A percentile compares a stretch with the other conserved stretches of the same genome.
Conservation (phyloP, 2,888 invertebrate genomes). For the Ochropleura plecta region DNA sequence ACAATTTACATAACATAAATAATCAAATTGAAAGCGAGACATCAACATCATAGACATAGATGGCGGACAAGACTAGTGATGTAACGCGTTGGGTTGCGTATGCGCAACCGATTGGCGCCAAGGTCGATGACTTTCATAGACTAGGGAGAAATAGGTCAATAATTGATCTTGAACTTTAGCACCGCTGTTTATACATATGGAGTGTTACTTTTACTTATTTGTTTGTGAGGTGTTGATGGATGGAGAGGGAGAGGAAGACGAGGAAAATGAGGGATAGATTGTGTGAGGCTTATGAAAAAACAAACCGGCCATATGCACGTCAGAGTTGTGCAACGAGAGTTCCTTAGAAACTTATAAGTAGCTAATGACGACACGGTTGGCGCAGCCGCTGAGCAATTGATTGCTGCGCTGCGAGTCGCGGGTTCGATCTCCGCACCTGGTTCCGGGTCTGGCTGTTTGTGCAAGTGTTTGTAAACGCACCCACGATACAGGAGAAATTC, state of each 20-base stretch:
- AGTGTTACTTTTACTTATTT: neutral
- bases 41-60: constrained; percentile 3
- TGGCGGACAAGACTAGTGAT: constrained; percentile 16
- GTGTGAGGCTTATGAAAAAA: neutral
- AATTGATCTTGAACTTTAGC: constrained; percentile 56
- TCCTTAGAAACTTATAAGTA: too few species aligned
- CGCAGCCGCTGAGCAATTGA: too few species aligned
- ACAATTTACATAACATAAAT: constrained; percentile 12
- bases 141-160: constrained; percentile 25
- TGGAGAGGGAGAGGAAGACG: neutral
- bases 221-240: neutral
- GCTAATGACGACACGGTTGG: too few species aligned
- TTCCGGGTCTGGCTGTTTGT: too few species aligned
- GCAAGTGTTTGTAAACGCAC: too few species aligned
- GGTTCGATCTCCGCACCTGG: too few species aligned
- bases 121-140: constrained; percentile 63
- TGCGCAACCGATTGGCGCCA: constrained; percentile 38
- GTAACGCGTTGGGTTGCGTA: constrained; percentile 43
- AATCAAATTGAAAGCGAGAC: constrained; percentile 36
- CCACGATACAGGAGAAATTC: too few species aligned
- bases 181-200: neutral
- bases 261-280: neutral
- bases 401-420: too few species aligned
- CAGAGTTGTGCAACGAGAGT: too few species aligned
- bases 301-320: too few species aligned